phyloP scores from a whole-genome alignment of 2,797 vertebrate genomes.

The Enteromius paludinosus region DNA sequence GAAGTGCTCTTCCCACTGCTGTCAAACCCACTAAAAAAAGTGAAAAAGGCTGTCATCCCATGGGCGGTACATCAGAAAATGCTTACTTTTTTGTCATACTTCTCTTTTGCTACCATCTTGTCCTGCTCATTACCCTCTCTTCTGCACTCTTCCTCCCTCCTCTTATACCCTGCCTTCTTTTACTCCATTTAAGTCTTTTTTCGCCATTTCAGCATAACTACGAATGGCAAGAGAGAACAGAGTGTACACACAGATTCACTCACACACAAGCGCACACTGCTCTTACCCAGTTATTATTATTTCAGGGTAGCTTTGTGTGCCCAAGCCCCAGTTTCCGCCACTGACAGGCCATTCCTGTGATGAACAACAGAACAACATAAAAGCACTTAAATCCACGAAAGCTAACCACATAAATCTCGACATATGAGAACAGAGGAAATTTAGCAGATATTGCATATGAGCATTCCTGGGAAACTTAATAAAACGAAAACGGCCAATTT shows the following conservation, averaged over 20 bases:
- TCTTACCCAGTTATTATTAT: conserved; percentile 98
- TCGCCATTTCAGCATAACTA: conserved; percentile 52
- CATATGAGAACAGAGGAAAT: conserved; percentile 18
- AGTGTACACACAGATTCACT: conserved; percentile 6
- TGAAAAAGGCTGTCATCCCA: conserved; percentile 32
- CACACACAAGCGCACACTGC: conserved; percentile 4
- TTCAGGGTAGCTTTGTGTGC: conserved; percentile 97
- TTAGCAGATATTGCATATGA: background rate
- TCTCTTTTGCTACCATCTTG: background rate
- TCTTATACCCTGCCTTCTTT: conserved; percentile 20
- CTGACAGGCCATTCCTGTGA: conserved; percentile 97
- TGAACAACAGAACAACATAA: conserved; percentile 57
- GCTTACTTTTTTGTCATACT: conserved; percentile 45
- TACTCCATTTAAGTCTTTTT: conserved; percentile 32
- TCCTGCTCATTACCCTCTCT: conserved; percentile 40
- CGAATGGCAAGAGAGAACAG: conserved; percentile 40
- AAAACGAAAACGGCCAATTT: conserved; percentile 27
- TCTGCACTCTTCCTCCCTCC: conserved; percentile 7
- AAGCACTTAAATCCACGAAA: conserved; percentile 48
- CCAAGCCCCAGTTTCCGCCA: conserved; percentile 97
- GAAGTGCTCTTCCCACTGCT: conserved; percentile 45
- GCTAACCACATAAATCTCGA: conserved; percentile 18
- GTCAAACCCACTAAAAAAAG: conserved; percentile 40
- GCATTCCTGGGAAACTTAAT: conserved; percentile 14
- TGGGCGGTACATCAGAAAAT: conserved; percentile 45